Conservation (phyloP, 2,113 vertebrate genomes). For the Megatriorchis doriae region DNA sequence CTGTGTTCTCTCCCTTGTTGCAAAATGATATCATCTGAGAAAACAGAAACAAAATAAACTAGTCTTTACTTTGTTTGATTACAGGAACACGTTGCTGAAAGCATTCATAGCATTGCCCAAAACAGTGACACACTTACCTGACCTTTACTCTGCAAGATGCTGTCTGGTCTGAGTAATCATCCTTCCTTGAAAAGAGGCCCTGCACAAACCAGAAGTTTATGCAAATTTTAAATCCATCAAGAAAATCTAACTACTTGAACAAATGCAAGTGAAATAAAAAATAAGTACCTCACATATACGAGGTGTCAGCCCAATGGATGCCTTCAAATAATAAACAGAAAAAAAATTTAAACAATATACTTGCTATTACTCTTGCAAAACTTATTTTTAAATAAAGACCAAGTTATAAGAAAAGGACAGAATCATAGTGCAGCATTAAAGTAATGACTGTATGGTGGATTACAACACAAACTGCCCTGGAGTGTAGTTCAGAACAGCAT, state of each 20-base stretch:
- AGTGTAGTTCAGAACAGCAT: neutral
- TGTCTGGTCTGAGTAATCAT: constrained; percentile 74
- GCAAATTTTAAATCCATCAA: neutral
- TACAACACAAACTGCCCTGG: neutral
- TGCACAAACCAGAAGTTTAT: constrained; percentile 58
- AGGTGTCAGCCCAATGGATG: constrained; percentile 89
- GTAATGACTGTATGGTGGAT: neutral
- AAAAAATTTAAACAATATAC: neutral
- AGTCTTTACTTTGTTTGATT: neutral
- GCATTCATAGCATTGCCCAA: neutral
- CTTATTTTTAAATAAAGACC: neutral
- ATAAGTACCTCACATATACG: constrained; percentile 92
- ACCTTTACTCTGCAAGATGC: constrained; percentile 90
- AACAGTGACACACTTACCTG: constrained; percentile 77
- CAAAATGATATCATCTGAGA: neutral
- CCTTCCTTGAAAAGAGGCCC: constrained; percentile 82
- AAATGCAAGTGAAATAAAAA: constrained; percentile 27
- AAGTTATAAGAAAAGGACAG: neutral
- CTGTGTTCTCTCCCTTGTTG: neutral
- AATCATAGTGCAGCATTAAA: neutral
- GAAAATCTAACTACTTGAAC: neutral
- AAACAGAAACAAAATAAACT: neutral
- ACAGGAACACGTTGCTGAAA: neutral
- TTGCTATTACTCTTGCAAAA: neutral
- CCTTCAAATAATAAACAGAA: constrained; percentile 72